Base-by-base conservation (phyloP, 2,888 invertebrate species). In the Alcis repandata region DNA sequence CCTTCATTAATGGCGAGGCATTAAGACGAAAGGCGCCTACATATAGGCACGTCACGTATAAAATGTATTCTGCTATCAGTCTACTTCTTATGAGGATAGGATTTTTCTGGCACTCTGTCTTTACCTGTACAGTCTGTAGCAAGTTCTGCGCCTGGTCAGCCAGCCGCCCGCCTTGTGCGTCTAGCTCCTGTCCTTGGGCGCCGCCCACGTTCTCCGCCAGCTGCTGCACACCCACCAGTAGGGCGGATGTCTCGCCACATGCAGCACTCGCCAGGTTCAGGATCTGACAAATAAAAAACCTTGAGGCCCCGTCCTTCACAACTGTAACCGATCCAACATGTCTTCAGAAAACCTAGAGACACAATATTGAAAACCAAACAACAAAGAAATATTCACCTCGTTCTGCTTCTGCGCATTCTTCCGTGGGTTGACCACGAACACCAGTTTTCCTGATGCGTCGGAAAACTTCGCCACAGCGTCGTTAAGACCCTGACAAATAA, bases 121-220 rank as follows among this genome's bases (percentile, higher is more conserved):
- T 27, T 67, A 87, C 87, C 83, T 84, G 81, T 4, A 82, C 80
- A 13, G 80, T 72, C 36, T 76, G 76, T 1, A 82, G 69, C 20
- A 89, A 69, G 0, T 70, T 73, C 56, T 82, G 73, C 0, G 85
- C 84, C 0, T 77, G 76, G 17, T 78, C 80, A 1, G 79, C 82
- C 0, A 84, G 73, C 32, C 58, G 64, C 0, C 76, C 69, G 0
- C 82, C 82, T 10, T 64, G 63, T 2, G 41, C 56, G 20, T 80
- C 79, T 27, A 87, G 60, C 17, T 58, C 54, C 3, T 53, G 57
- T 0, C 77, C 83, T 2, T 56, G 58, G 7, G 63, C 69, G 0
- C 80, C 79, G 2, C 73, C 80, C 33, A 78, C 64, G 0, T 54
- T 54, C 36, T 77, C 77, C 3, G 80, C 77, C 49, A 83, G 67